phyloP scores from a whole-genome alignment of 2,113 vertebrate genomes.

The Lampris megalopsis region DNA sequence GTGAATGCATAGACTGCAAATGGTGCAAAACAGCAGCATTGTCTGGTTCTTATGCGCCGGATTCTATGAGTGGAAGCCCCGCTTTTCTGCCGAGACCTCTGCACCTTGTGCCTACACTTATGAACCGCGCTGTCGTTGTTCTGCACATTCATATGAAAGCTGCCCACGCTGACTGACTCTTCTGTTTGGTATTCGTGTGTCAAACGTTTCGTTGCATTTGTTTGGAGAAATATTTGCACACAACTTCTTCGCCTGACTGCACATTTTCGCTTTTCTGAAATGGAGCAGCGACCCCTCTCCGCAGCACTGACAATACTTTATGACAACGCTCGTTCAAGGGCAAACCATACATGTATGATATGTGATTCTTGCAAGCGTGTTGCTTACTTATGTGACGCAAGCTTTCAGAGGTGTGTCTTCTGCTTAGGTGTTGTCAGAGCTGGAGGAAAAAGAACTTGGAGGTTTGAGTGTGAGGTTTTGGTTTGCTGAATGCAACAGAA shows the following conservation, averaged over 20 bases:
- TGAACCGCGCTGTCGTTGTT: neutral
- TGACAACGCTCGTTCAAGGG: no score
- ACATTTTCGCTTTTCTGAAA: neutral
- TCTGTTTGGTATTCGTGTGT: neutral
- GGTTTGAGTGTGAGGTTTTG: no score
- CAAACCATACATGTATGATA: no score
- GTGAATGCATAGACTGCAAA: conserved; percentile 14
- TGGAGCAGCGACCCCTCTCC: no score
- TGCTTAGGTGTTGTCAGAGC: no score
- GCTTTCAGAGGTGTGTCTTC: no score
- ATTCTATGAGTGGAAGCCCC: conserved; percentile 12
- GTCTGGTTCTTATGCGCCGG: conserved; percentile 12
- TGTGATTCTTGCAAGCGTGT: no score
- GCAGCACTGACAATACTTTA: no score
- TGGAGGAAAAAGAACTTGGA: no score
- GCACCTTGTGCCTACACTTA: neutral
- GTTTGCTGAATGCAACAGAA: no score
- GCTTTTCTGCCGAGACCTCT: neutral
- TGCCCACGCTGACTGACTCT: neutral
- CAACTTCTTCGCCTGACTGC: neutral
- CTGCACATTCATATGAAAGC: neutral
- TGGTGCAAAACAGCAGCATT: conserved; percentile 25
- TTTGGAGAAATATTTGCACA: neutral
- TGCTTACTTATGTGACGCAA: no score
- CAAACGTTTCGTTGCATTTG: neutral